Evolutionary conservation across 1,140 invertebrate species (phyloP), one percentile per base, ranked within the genome.

Genomic region (Drosophila auraria): DNA sequence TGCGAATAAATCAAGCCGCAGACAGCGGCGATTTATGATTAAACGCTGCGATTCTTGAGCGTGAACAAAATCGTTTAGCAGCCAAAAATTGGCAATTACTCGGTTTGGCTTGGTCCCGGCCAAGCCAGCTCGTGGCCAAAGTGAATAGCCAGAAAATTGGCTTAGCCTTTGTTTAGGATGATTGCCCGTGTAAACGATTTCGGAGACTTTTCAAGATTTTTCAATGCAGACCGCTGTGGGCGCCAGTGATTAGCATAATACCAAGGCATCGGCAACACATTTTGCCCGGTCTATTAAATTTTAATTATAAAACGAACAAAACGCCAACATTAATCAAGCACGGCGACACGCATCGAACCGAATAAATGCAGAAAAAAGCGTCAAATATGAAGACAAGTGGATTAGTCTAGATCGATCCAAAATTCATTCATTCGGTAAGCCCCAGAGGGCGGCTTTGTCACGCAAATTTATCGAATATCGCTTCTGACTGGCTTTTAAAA

Each of bases 1-100:
- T 69, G 78, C 82, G 74, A 82, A 89, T 90, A 81, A 89, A 90
- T 89, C 82, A 86, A 65, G 49, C 30, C 47, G 12, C 68, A 60
- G 78, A 53, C 84, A 75, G 69, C 74, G 25, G 78, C 73, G 56
- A 73, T 81, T 84, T 65, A 78, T 81, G 70, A 87, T 84, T 80
- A 76, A 82, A 27, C 65, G 59, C 63, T 79, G 58, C 70, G 54
- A 73, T 73, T 75, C 70, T 75, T 78, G 74, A 78, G 84, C 82
- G 86, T 76, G 86, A 87, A 75, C 78, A 81, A 90, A 89, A 90
- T 84, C 82, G 82, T 84, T 84, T 84, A 75, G 69, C 65, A 61
- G 60, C 50, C 42, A 42, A 72, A 83, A 86, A 77, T 78, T 89
- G 84, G 40, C 83, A 87, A 90, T 90, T 90, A 75, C 64, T 71